Evolutionary conservation across 2,888 invertebrate genomes (phyloP).

Genomic region (Melikaiella ostensackeni): DNA sequence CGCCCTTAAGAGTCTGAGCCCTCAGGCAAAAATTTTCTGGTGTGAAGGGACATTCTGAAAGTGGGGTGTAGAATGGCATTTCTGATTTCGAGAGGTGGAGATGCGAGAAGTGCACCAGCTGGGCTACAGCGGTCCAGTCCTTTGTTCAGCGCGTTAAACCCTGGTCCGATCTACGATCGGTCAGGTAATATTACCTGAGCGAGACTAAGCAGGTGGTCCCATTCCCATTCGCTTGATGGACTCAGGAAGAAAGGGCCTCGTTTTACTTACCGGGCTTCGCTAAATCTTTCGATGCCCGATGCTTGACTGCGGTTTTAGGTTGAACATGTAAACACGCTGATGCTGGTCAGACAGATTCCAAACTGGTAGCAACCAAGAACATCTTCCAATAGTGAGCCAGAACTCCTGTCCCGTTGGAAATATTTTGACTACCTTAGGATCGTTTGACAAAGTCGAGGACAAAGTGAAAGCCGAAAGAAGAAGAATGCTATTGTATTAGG

Average conservation of each 20-base stretch:
- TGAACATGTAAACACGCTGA: background rate
- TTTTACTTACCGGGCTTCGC: conserved; percentile 42
- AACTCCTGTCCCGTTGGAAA: conserved; percentile 12
- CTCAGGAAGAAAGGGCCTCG: conserved; percentile 45
- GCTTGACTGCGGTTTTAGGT: conserved; percentile 24
- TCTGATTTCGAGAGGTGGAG: conserved; percentile 46
- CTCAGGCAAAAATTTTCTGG: conserved; percentile 24
- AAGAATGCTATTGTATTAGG: conserved; percentile 7
- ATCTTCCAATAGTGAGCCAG: background rate
- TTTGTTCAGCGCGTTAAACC: conserved; percentile 45
- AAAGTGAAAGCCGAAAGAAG: conserved; percentile 12
- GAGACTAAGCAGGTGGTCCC: conserved; percentile 54
- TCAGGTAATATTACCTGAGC: conserved; percentile 52
- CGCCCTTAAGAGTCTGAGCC: background rate
- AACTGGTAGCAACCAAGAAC: conserved; percentile 7
- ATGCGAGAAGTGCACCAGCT: conserved; percentile 46
- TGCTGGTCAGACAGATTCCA: background rate
- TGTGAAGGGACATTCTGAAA: background rate
- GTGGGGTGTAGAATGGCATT: conserved; percentile 36
- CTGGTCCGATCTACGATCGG: conserved; percentile 15
- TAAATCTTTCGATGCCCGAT: conserved; percentile 42
- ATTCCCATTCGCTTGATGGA: conserved; percentile 43
- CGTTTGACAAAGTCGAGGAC: background rate
- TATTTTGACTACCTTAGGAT: conserved; percentile 19
- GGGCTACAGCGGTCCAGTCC: conserved; percentile 43